These are phyloP conservation scores for Philonicus albiceps DNA, from an alignment of 2,888 invertebrate genomes.

Conservation along the genomic window DNA sequence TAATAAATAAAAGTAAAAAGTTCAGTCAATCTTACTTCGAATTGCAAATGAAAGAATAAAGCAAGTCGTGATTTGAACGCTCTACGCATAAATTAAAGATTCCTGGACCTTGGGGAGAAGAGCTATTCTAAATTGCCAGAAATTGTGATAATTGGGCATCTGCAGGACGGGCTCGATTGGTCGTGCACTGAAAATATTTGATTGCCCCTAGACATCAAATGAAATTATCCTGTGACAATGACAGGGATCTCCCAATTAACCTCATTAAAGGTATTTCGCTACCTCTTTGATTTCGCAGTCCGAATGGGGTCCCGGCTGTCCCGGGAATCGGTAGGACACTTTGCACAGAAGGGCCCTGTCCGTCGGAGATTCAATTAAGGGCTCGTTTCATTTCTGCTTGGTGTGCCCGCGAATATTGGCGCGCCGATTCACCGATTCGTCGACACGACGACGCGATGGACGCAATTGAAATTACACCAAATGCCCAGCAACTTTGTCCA, in stretches of 20 bases:
- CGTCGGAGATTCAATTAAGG: constrained; percentile 20
- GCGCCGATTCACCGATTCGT: neutral
- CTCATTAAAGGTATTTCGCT: constrained; percentile 35
- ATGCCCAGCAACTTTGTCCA: neutral
- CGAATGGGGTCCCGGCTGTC: neutral
- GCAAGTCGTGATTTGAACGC: neutral
- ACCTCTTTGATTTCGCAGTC: constrained; percentile 17
- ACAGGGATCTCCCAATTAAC: constrained; percentile 39
- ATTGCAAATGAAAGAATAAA: neutral
- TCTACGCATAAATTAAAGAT: neutral
- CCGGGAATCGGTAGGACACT: neutral
- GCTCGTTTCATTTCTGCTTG: neutral
- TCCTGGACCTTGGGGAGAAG: neutral
- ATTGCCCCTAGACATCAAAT: constrained; percentile 25
- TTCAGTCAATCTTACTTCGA: neutral
- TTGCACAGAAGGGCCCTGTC: neutral
- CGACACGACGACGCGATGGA: neutral
- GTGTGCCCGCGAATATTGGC: neutral
- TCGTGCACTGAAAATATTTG: neutral
- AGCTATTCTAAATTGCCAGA: neutral
- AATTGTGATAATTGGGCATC: neutral
- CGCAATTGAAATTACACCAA: constrained; percentile 24
- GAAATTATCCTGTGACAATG: constrained; percentile 39
- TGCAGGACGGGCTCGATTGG: neutral
- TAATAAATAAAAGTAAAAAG: neutral